phyloP scores from a whole-genome alignment of 1,140 invertebrate species.

The Aphelinus certus region DNA sequence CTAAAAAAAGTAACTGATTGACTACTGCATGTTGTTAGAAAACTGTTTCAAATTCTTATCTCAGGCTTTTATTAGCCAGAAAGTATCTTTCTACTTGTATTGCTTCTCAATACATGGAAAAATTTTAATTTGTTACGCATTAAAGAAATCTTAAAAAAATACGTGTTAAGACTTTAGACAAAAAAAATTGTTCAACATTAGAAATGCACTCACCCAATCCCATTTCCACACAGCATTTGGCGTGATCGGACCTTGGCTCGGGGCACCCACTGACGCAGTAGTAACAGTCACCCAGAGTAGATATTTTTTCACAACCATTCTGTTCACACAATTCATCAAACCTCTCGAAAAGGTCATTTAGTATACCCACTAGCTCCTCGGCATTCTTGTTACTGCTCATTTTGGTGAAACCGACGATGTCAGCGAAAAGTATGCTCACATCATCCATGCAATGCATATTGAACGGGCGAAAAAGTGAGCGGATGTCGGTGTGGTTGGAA shows the following conservation, averaged over 20 bases:
- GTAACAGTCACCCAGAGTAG: constrained; percentile 94
- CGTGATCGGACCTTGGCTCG: constrained; percentile 86
- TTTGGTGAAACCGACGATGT: constrained; percentile 97
- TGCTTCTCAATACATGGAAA: too few species aligned
- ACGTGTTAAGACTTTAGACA: too few species aligned
- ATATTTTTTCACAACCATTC: constrained; percentile 92
- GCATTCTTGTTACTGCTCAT: constrained; percentile 97
- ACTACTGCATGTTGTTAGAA: too few species aligned
- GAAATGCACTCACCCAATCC: constrained; percentile 72
- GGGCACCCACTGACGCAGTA: constrained; percentile 95
- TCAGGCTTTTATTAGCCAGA: too few species aligned
- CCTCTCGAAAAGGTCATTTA: constrained; percentile 95
- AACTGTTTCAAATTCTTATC: too few species aligned
- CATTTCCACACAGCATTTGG: constrained; percentile 89
- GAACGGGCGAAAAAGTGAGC: constrained; percentile 88
- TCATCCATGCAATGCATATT: constrained; percentile 96
- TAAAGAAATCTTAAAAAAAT: too few species aligned
- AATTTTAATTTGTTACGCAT: too few species aligned
- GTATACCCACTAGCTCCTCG: constrained; percentile 85
- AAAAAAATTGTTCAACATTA: too few species aligned
- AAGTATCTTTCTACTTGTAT: too few species aligned
- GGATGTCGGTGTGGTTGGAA: constrained; percentile 72
- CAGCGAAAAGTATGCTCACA: constrained; percentile 97
- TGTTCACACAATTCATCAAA: constrained; percentile 88
- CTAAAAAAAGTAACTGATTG: too few species aligned